A percentile compares a stretch with the other conserved stretches of the same genome.
phyloP scores from a whole-genome alignment of 1,140 invertebrate species.

The Drosophila watanabei region DNA sequence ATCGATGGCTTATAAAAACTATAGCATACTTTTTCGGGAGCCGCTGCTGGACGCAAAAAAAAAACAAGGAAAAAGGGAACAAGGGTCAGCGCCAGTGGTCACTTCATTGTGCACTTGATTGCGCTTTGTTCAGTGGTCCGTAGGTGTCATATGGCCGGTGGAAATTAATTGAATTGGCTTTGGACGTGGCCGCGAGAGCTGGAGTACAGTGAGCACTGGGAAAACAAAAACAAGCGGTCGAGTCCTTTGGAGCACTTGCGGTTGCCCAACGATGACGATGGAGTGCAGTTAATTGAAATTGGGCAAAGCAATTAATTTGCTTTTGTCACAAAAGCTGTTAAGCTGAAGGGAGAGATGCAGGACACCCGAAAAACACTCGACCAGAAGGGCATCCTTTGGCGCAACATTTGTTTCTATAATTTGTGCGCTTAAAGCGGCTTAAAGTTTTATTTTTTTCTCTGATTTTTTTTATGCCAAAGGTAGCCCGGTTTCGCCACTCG shows the following conservation, averaged over 20 bases:
- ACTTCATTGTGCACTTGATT: slow-evolving; percentile 60
- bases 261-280: slow-evolving; percentile 57
- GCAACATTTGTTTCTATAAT: slow-evolving; percentile 71
- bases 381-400: slow-evolving; percentile 50
- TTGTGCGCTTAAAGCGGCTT: slow-evolving; percentile 61
- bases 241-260: slow-evolving; percentile 68
- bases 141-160: slow-evolving; percentile 80
- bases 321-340: slow-evolving; percentile 80
- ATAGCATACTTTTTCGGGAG: slow-evolving; percentile 31
- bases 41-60: background rate
- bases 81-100: slow-evolving; percentile 20
- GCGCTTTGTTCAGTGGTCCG: slow-evolving; percentile 73
- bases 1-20: slow-evolving; percentile 50
- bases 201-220: slow-evolving; percentile 46
- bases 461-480: background rate
- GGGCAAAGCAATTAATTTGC: slow-evolving; percentile 81
- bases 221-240: slow-evolving; percentile 43
- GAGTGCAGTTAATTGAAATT: slow-evolving; percentile 79
- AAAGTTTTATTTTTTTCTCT: slow-evolving; percentile 24
- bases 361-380: slow-evolving; percentile 38
- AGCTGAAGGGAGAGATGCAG: slow-evolving; percentile 37
- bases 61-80: background rate
- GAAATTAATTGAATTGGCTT: slow-evolving; percentile 84
- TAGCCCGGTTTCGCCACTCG: slow-evolving; percentile 15
- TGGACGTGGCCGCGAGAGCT: slow-evolving; percentile 30